phyloP scores from a whole-genome alignment of 2,797 vertebrate species.

The Orestias chungarensis region DNA sequence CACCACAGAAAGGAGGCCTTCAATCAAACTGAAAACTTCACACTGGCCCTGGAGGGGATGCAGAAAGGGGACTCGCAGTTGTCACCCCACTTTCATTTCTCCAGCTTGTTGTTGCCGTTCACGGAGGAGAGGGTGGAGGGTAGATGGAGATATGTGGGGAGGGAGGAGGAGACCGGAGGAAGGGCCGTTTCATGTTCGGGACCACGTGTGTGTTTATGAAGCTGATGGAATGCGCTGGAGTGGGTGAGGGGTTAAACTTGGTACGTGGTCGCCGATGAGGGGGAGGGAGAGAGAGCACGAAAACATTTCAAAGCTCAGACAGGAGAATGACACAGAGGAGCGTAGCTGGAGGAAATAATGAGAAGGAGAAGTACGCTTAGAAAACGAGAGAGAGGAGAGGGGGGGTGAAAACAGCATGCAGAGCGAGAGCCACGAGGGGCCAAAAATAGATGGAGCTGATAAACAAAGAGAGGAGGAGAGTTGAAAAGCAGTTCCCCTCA shows the following conservation, averaged over 20 bases:
- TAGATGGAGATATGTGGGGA: constrained; percentile 44
- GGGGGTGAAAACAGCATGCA: constrained; percentile 34
- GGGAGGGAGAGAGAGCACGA: constrained; percentile 1
- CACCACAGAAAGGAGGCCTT: constrained; percentile 83
- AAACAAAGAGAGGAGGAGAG: constrained; percentile 14
- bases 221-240: constrained; percentile 60
- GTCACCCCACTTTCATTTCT: constrained; percentile 76
- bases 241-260: constrained; percentile 68
- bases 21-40: constrained; percentile 86
- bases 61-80: constrained; percentile 68
- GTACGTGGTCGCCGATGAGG: constrained; percentile 34
- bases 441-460: background rate
- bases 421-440: constrained; percentile 3
- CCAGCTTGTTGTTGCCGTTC: constrained; percentile 63
- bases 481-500: background rate
- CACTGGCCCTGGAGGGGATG: constrained; percentile 80
- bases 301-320: constrained; percentile 52
- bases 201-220: constrained; percentile 63
- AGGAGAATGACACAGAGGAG: constrained; percentile 54
- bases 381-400: constrained; percentile 1
- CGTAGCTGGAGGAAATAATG: constrained; percentile 63
- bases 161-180: constrained; percentile 41
- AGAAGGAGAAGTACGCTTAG: constrained; percentile 60
- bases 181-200: constrained; percentile 43
- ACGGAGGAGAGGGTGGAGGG: constrained; percentile 27